These are phyloP conservation scores for Chrysocyon brachyurus DNA, from an alignment of 2,797 vertebrate genomes.

Conservation along the genomic window DNA sequence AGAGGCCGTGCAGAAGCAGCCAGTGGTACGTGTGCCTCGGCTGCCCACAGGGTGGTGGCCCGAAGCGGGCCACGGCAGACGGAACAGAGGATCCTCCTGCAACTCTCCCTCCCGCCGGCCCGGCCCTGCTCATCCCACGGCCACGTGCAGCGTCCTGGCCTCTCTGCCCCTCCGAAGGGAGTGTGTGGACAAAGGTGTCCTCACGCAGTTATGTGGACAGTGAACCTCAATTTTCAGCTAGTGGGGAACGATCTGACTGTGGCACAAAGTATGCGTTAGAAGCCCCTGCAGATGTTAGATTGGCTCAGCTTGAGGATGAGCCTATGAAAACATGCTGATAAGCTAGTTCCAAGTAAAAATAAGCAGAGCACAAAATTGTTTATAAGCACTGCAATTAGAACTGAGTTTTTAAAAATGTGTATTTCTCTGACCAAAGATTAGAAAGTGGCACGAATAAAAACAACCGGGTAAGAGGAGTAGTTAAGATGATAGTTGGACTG, in stretches of 20 bases:
- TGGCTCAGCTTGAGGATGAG: background rate
- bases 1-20: background rate
- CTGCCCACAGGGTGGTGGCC: fast-evolving
- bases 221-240: background rate
- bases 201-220: background rate
- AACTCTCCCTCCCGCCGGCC: too few species aligned
- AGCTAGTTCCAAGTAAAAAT: slow-evolving; percentile 29
- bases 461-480: background rate
- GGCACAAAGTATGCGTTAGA: background rate
- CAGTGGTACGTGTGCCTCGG: background rate
- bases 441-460: background rate
- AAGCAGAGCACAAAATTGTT: slow-evolving; percentile 48
- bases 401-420: background rate
- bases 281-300: background rate
- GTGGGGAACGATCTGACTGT: background rate
- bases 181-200: background rate
- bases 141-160: background rate
- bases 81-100: background rate
- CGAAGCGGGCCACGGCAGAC: background rate
- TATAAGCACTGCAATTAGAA: slow-evolving; percentile 42
- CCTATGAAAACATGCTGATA: background rate
- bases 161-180: background rate
- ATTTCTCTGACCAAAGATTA: background rate
- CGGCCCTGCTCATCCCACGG: fast-evolving
- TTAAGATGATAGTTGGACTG: background rate